These are phyloP conservation scores for Trichogramma pretiosum DNA, from an alignment of 1,140 invertebrate species.

Conservation along the genomic window DNA sequence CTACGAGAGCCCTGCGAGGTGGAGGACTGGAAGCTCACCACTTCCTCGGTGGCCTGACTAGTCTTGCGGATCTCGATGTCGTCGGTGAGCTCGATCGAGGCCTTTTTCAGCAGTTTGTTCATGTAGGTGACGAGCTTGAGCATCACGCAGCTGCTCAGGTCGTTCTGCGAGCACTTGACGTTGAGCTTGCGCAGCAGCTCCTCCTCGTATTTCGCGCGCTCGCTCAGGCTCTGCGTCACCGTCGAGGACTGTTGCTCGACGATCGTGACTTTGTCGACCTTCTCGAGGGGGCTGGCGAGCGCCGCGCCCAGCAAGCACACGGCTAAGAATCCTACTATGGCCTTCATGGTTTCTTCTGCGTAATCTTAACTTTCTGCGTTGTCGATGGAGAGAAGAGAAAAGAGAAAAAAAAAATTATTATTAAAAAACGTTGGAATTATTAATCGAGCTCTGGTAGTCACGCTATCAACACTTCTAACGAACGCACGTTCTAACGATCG, in stretches of 20 bases:
- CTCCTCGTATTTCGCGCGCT: constrained; percentile 52
- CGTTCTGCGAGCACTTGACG: constrained; percentile 62
- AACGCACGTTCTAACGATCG: constrained; percentile 3
- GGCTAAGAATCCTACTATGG: constrained; percentile 23
- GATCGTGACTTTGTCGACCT: constrained; percentile 38
- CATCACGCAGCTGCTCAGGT: constrained; percentile 70
- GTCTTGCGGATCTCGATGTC: constrained; percentile 69
- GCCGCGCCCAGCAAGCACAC: constrained; percentile 25
- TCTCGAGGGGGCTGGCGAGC: constrained; percentile 38
- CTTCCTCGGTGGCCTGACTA: constrained; percentile 43
- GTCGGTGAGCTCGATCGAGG: constrained; percentile 62
- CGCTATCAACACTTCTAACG: constrained; percentile 4
- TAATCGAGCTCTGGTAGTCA: too few species aligned
- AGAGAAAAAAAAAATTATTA: too few species aligned
- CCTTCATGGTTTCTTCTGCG: constrained; percentile 32
- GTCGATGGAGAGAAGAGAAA: too few species aligned
- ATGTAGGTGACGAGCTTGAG: constrained; percentile 71
- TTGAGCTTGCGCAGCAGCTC: constrained; percentile 63
- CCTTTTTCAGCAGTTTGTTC: constrained; percentile 70
- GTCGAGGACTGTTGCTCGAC: constrained; percentile 39
- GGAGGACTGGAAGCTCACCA: constrained; percentile 34
- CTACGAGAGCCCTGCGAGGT: constrained; percentile 37
- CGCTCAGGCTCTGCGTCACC: constrained; percentile 33
- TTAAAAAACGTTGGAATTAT: too few species aligned
- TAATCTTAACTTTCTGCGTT: not conserved